Conservation (phyloP, 2,888 invertebrate genomes). For the Cheilosia urbana region DNA sequence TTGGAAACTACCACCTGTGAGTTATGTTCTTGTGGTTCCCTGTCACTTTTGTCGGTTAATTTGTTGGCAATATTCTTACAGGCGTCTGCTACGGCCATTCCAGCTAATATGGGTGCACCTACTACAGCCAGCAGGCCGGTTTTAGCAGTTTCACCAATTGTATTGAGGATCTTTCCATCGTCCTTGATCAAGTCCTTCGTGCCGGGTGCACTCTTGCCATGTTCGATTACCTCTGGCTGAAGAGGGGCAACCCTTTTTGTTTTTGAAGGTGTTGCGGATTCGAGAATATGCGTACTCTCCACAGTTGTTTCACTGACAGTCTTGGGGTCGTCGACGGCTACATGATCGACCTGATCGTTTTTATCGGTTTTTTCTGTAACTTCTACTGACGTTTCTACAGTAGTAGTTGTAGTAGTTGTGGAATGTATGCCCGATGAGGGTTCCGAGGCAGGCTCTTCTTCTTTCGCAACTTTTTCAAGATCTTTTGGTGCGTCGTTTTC, state of each 20-base stretch:
- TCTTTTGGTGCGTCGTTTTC: not conserved
- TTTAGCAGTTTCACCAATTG: slow-evolving; percentile 90
- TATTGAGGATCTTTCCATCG: slow-evolving; percentile 25
- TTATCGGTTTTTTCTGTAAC: not conserved
- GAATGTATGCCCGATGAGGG: not conserved
- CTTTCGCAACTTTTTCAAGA: not conserved
- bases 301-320: slow-evolving; percentile 2
- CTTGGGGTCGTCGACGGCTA: not conserved
- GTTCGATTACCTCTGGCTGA: slow-evolving; percentile 3
- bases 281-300: not conserved
- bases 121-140: slow-evolving; percentile 93
- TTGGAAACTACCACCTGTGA: slow-evolving; percentile 4
- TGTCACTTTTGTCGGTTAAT: slow-evolving; percentile 32
- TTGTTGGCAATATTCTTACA: slow-evolving; percentile 85
- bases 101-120: slow-evolving; percentile 94
- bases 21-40: not conserved
- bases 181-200: not conserved
- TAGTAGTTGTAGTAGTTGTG: not conserved
- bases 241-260: not conserved
- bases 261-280: slow-evolving; percentile 6
- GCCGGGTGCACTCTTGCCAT: not conserved
- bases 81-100: slow-evolving; percentile 93
- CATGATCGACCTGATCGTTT: slow-evolving; percentile 1
- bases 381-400: not conserved
- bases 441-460: not conserved